A percentile compares a stretch with the other conserved stretches of the same genome.
phyloP scores from a whole-genome alignment of 92 coral and sea anemone genomes.

The Diadumene lineata region DNA sequence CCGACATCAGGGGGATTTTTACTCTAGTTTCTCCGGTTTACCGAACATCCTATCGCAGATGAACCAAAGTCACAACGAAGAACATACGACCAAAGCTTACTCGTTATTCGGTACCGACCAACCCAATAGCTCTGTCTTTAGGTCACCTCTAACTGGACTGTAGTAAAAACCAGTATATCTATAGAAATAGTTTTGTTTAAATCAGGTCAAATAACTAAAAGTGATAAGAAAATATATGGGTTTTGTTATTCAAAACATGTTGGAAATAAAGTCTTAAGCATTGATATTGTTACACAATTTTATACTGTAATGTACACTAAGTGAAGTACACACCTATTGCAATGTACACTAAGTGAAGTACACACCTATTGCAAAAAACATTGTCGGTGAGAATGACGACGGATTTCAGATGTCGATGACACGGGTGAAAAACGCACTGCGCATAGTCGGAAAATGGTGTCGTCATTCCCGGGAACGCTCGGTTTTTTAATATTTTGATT shows the following conservation, averaged over 20 bases:
- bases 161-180: conserved; percentile 28
- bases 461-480: too few species aligned
- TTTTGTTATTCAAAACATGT: conserved; percentile 23
- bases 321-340: neutral
- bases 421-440: too few species aligned
- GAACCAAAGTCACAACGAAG: conserved; percentile 58
- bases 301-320: neutral
- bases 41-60: conserved; percentile 79
- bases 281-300: neutral
- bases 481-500: too few species aligned
- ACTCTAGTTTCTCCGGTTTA: conserved; percentile 94
- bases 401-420: too few species aligned
- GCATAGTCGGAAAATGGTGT: too few species aligned
- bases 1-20: conserved; percentile 67
- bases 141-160: conserved; percentile 78
- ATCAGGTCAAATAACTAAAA: conserved; percentile 13
- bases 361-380: too few species aligned
- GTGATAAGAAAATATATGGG: conserved; percentile 22
- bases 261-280: conserved; percentile 29
- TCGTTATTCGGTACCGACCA: conserved; percentile 95
- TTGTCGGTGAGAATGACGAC: too few species aligned
- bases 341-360: too few species aligned
- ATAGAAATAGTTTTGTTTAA: conserved; percentile 32
- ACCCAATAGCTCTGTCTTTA: conserved; percentile 86
- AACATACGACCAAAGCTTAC: conserved; percentile 68